These are phyloP conservation scores for Myathropa florea DNA, from an alignment of 2,888 invertebrate species.

Conservation along the genomic window DNA sequence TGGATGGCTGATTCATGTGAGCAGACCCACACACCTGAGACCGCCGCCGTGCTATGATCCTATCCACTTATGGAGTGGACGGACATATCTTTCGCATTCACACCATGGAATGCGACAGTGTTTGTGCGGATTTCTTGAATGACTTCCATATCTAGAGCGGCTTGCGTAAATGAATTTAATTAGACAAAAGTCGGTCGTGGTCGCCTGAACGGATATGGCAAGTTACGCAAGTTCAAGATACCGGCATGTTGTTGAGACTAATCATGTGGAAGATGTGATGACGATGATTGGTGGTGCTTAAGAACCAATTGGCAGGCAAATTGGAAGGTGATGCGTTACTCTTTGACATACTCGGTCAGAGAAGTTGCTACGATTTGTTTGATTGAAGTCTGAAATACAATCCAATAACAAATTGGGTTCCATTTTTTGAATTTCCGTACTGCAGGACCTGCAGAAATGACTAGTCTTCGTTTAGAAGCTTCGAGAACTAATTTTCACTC, in stretches of 20 bases:
- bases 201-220: constrained; percentile 30
- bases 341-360: too few relatives aligned
- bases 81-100: constrained; percentile 5
- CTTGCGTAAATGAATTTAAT: constrained; percentile 61
- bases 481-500: too few relatives aligned
- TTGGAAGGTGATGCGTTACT: neutral
- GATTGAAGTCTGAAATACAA: too few relatives aligned
- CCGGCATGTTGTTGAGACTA: constrained; percentile 9
- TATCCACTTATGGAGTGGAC: constrained; percentile 24
- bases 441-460: too few relatives aligned
- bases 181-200: constrained; percentile 25
- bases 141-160: constrained; percentile 34
- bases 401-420: too few relatives aligned
- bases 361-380: too few relatives aligned
- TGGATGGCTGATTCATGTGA: neutral
- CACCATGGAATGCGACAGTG: constrained; percentile 7
- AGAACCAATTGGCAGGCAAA: neutral
- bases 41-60: neutral
- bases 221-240: constrained; percentile 36
- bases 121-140: constrained; percentile 41
- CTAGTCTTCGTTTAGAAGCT: too few relatives aligned
- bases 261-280: neutral
- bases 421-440: too few relatives aligned
- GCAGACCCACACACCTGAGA: constrained; percentile 4
- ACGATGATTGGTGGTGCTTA: neutral